Evolutionary conservation across 2,113 vertebrate genomes (phyloP).

Genomic region (Salvator merianae): DNA sequence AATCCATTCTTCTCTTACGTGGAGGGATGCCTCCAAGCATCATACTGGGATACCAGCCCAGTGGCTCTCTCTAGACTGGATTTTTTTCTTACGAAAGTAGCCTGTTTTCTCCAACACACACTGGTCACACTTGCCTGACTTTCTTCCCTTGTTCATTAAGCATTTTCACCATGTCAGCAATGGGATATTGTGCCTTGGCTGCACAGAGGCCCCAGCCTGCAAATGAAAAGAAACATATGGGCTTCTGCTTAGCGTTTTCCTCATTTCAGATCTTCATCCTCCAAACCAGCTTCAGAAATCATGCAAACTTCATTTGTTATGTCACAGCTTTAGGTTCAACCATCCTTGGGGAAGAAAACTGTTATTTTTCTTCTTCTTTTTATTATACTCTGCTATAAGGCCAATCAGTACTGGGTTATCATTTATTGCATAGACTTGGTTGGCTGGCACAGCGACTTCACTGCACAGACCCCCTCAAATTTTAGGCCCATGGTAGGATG

Average conservation of each 20-base stretch:
- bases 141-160: slow-evolving; percentile 77
- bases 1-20: too few species aligned
- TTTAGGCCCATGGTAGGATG: neutral
- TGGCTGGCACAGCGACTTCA: neutral
- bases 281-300: too few species aligned
- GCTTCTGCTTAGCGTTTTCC: neutral
- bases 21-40: too few species aligned
- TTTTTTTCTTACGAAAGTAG: neutral
- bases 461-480: too few species aligned
- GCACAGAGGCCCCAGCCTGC: slow-evolving; percentile 82
- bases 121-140: slow-evolving; percentile 68
- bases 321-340: neutral
- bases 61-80: neutral
- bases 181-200: slow-evolving; percentile 83
- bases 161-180: slow-evolving; percentile 85
- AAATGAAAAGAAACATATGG: neutral
- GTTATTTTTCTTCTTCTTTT: neutral
- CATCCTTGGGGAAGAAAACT: neutral
- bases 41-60: too few species aligned
- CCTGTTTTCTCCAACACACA: neutral
- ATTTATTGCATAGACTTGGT: neutral
- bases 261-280: neutral
- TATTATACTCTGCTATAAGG: neutral
- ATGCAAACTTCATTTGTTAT: neutral
- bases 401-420: neutral